Conservation (phyloP, 2,113 vertebrate genomes). For the Arvicanthis niloticus region DNA sequence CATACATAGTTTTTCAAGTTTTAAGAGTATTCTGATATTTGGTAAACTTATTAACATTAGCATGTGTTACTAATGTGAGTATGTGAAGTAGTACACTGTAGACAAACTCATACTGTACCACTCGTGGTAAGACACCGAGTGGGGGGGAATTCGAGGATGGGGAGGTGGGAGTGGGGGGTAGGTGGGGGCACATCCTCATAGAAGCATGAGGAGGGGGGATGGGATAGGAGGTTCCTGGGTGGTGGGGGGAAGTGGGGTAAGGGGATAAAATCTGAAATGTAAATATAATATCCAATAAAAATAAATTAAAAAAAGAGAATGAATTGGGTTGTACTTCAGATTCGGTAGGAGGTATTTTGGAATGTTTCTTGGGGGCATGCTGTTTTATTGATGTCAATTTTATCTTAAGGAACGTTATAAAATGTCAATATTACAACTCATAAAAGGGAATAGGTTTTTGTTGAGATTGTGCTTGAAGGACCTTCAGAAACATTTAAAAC, state of each 20-base stretch:
- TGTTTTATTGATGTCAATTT: background rate
- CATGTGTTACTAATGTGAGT: background rate
- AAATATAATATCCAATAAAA: no score
- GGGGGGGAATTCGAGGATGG: no score
- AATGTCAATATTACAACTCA: constrained; percentile 19
- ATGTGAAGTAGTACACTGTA: background rate
- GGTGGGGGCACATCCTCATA: no score
- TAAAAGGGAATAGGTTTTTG: constrained; percentile 15
- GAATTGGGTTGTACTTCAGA: constrained; percentile 11
- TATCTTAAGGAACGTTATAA: background rate
- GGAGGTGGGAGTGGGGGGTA: no score
- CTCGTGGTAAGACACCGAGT: background rate
- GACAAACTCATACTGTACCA: background rate
- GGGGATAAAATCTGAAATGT: no score
- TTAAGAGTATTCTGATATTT: background rate
- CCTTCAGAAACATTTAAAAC: constrained; percentile 30
- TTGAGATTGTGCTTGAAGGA: constrained; percentile 54
- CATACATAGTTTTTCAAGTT: background rate
- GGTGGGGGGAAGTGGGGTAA: no score
- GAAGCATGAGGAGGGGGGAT: no score
- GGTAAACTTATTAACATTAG: background rate
- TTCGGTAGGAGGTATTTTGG: background rate
- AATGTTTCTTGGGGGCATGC: background rate
- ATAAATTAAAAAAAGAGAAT: background rate
- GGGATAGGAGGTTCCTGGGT: no score